These are phyloP conservation scores for Drosophila antonietae DNA, from an alignment of 2,888 invertebrate genomes.

Conservation along the genomic window DNA sequence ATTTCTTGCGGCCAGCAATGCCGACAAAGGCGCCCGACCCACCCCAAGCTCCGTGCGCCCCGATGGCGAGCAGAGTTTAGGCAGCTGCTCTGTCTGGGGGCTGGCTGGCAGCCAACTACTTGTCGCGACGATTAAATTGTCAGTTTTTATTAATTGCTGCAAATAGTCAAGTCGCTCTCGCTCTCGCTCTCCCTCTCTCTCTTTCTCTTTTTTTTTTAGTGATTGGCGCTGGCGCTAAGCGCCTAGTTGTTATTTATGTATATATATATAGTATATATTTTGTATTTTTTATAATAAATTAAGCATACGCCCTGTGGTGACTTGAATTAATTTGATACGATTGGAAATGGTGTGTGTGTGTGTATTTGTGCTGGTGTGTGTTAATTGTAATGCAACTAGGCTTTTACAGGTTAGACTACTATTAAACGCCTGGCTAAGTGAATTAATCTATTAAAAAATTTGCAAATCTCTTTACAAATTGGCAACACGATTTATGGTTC, in stretches of 20 bases:
- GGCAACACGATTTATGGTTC: conserved; percentile 20
- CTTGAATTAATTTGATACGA: conserved; percentile 72
- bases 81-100: conserved; percentile 62
- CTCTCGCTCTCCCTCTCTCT: conserved; percentile 18
- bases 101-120: conserved; percentile 80
- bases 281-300: conserved; percentile 50
- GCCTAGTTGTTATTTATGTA: conserved; percentile 22
- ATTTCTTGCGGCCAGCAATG: conserved; percentile 52
- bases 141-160: conserved; percentile 83
- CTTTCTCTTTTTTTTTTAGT: conserved; percentile 35
- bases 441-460: conserved; percentile 21
- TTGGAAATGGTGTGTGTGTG: conserved; percentile 28
- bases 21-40: conserved; percentile 70
- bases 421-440: conserved; percentile 23
- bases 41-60: conserved; percentile 12
- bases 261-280: neutral
- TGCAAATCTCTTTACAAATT: conserved; percentile 32
- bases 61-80: conserved; percentile 28
- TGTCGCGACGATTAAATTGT: conserved; percentile 83
- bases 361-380: conserved; percentile 12
- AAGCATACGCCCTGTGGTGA: conserved; percentile 73
- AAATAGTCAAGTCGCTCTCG: conserved; percentile 65
- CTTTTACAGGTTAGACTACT: conserved; percentile 20
- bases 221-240: conserved; percentile 67
- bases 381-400: conserved; percentile 57